Conservation (phyloP, 2,113 vertebrate genomes). For the Diadophis punctatus region DNA sequence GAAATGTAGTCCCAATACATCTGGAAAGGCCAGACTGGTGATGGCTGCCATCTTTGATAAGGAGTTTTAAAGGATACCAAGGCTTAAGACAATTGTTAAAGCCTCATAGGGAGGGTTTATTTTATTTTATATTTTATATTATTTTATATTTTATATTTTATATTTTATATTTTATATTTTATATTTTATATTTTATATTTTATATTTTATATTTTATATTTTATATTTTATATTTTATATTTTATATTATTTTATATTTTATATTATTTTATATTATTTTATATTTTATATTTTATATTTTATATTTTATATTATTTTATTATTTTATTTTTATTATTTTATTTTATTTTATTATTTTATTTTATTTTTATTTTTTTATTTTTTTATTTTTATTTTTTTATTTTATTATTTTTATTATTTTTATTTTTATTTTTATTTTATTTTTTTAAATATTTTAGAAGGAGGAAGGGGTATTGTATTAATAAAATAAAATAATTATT, state of each 20-base stretch:
- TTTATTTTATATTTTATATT: not conserved
- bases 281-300: not conserved
- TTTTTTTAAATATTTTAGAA: not conserved
- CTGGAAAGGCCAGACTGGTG: not conserved
- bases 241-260: no score
- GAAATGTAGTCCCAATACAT: not conserved
- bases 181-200: no score
- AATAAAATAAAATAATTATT: not conserved
- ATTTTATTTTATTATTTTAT: no score
- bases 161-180: no score
- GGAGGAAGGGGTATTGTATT: no score
- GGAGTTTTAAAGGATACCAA: not conserved
- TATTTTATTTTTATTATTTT: no score
- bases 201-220: no score
- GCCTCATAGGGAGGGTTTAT: not conserved
- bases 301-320: not conserved
- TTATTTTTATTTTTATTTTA: not conserved
- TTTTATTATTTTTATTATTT: no score
- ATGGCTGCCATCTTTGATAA: not conserved
- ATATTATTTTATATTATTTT: not conserved
- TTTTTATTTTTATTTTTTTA: no score
- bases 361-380: no score
- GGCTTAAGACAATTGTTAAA: not conserved
- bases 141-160: not conserved
- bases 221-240: no score